These are phyloP conservation scores for Catagonus wagneri DNA, from an alignment of 2,113 vertebrate genomes.

Conservation along the genomic window DNA sequence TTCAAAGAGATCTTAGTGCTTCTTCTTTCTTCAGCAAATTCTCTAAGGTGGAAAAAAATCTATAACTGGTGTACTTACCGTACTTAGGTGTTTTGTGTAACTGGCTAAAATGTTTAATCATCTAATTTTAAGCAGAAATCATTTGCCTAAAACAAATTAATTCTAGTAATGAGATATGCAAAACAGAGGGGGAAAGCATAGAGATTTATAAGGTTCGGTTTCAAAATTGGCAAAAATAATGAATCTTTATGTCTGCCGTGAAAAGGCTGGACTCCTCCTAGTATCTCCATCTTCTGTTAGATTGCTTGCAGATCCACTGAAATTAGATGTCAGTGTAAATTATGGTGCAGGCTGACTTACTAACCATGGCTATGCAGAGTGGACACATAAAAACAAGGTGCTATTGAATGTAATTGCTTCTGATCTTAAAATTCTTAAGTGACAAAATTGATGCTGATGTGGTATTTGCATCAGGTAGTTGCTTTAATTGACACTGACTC, in stretches of 20 bases:
- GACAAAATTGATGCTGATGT: conserved; percentile 93
- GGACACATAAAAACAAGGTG: conserved; percentile 91
- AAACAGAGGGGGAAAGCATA: conserved; percentile 71
- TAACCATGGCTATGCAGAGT: conserved; percentile 88
- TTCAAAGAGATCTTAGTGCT: conserved; percentile 65
- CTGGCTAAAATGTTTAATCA: conserved; percentile 82
- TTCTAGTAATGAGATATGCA: conserved; percentile 87
- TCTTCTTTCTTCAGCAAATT: conserved; percentile 64
- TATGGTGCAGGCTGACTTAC: conserved; percentile 89
- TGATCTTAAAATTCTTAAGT: conserved; percentile 91
- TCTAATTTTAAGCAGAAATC: conserved; percentile 84
- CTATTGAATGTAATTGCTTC: conserved; percentile 92
- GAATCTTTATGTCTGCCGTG: conserved; percentile 87
- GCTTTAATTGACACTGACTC: conserved; percentile 89
- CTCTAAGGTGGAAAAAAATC: conserved; percentile 80
- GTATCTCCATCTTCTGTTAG: conserved; percentile 90
- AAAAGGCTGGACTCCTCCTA: conserved; percentile 87
- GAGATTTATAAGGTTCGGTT: conserved; percentile 81
- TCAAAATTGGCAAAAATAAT: conserved; percentile 89
- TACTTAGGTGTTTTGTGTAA: conserved; percentile 68
- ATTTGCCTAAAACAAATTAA: conserved; percentile 85
- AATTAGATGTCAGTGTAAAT: conserved; percentile 98
- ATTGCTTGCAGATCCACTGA: conserved; percentile 92
- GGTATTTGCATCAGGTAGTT: conserved; percentile 89
- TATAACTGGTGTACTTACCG: conserved; percentile 46